phyloP scores from a whole-genome alignment of 2,797 vertebrate genomes.

The Spinibarbus caldwelli region DNA sequence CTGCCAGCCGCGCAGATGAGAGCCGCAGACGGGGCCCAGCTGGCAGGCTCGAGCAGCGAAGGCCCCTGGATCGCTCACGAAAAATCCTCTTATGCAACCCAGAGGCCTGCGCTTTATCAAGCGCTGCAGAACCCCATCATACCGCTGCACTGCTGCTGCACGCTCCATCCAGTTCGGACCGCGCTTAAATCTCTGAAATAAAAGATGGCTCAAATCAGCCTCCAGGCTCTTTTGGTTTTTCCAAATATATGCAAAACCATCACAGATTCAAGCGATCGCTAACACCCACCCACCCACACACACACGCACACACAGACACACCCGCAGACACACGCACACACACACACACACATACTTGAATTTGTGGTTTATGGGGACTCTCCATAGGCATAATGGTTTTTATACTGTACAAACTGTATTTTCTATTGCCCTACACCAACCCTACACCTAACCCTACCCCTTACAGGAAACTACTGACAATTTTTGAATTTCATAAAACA shows the following conservation, averaged over 20 bases:
- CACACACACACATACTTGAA: no score
- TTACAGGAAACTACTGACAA: no score
- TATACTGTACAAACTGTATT: no score
- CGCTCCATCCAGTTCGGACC: conserved; percentile 61
- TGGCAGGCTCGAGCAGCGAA: conserved; percentile 65
- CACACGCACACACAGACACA: no score
- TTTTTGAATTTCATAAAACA: no score
- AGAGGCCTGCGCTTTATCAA: conserved; percentile 68
- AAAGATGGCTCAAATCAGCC: conserved; percentile 52
- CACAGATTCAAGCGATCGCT: conserved; percentile 37
- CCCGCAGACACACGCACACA: no score
- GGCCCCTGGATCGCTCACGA: conserved; percentile 66
- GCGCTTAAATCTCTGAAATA: conserved; percentile 56
- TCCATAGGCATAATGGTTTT: no score
- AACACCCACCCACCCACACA: neutral
- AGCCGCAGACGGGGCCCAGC: conserved; percentile 61
- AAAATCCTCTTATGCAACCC: conserved; percentile 73
- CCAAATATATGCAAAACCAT: conserved; percentile 55
- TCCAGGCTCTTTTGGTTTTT: conserved; percentile 43
- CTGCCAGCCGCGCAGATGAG: conserved; percentile 64
- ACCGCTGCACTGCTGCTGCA: conserved; percentile 60
- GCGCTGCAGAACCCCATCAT: conserved; percentile 65
- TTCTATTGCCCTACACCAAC: no score
- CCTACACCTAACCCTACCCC: no score
- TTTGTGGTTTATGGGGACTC: no score